phyloP scores from a whole-genome alignment of 2,797 vertebrate genomes.

The Liasis olivaceus region DNA sequence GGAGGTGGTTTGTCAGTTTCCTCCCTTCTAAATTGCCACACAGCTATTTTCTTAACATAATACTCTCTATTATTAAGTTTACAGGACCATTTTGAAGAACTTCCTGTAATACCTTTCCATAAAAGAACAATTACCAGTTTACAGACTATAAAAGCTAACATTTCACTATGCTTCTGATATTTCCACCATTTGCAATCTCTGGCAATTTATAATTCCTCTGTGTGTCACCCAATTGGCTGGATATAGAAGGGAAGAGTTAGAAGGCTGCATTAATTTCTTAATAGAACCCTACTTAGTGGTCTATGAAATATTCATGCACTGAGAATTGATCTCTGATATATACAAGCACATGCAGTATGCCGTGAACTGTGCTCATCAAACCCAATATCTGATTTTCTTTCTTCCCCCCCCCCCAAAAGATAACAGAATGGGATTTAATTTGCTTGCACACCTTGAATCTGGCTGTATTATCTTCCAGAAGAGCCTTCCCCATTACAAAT shows the following conservation, averaged over 20 bases:
- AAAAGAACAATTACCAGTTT: slow-evolving; percentile 29
- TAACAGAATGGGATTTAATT: neutral
- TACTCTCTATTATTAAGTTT: slow-evolving; percentile 24
- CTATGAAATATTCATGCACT: slow-evolving; percentile 32
- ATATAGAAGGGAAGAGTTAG: slow-evolving; percentile 32
- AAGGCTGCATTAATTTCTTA: slow-evolving; percentile 38
- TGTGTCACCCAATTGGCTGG: neutral
- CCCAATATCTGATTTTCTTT: neutral
- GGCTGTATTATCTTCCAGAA: neutral
- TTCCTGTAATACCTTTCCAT: neutral
- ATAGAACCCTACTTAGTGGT: slow-evolving; percentile 20
- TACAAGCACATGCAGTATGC: neutral
- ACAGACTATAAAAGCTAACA: slow-evolving; percentile 26
- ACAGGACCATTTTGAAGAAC: neutral
- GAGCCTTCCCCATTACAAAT: neutral
- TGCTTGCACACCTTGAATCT: neutral
- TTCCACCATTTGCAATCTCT: neutral
- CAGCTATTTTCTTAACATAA: neutral
- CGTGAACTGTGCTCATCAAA: neutral
- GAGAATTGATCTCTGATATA: slow-evolving; percentile 31
- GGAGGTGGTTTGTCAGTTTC: neutral
- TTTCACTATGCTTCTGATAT: slow-evolving; percentile 30
- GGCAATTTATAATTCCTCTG: slow-evolving; percentile 22
- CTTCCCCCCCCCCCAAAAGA: slow-evolving; percentile 4
- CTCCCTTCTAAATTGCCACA: neutral